These are phyloP conservation scores for Dione vanillae DNA, from an alignment of 2,888 invertebrate species.

Conservation along the genomic window DNA sequence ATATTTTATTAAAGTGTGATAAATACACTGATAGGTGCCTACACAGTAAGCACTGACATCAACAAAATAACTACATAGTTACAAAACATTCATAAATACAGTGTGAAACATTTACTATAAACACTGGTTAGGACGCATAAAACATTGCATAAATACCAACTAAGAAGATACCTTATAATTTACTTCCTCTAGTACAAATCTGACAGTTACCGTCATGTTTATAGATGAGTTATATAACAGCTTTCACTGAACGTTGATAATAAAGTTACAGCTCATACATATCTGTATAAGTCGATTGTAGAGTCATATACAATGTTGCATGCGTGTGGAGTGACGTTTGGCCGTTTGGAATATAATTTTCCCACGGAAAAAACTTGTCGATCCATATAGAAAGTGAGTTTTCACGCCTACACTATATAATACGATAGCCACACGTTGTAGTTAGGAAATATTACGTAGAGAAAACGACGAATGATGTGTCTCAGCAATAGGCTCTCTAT, in stretches of 20 bases:
- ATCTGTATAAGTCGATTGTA: background rate
- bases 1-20: conserved; percentile 2
- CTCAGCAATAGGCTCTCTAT: too few species aligned
- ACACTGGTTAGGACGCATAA: background rate
- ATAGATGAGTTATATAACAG: conserved; percentile 29
- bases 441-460: background rate
- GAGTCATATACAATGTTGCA: background rate
- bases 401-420: background rate
- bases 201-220: background rate
- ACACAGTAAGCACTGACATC: background rate
- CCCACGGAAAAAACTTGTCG: conserved; percentile 14
- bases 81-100: conserved; percentile 13
- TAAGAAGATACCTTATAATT: conserved; percentile 7
- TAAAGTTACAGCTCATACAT: background rate
- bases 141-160: conserved; percentile 23
- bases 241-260: conserved; percentile 37
- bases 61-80: conserved; percentile 10
- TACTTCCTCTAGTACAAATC: conserved; percentile 14
- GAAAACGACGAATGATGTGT: background rate
- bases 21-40: too few species aligned
- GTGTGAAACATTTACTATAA: conserved; percentile 9
- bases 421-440: background rate
- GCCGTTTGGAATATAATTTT: background rate
- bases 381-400: conserved; percentile 7
- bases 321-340: background rate